Evolutionary conservation across 92 coral and sea anemone species (phyloP).

Genomic region (Zoanthus sansibaricus): DNA sequence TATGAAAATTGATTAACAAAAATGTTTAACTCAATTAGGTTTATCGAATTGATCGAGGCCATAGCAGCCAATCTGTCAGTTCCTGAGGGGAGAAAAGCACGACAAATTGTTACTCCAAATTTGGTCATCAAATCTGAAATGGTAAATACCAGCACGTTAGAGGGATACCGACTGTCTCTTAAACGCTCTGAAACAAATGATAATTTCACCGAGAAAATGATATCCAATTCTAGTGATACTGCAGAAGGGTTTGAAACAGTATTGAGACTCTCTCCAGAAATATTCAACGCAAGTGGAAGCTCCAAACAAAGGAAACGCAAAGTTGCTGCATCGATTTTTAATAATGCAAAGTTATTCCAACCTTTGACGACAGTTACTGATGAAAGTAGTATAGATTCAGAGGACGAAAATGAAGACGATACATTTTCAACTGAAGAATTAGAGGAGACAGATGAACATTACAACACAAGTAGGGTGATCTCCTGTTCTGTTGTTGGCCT

Average conservation of each 20-base stretch:
- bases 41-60: constrained; percentile 64
- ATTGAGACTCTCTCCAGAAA: constrained; percentile 53
- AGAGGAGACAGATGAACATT: neutral
- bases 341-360: constrained; percentile 79
- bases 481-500: constrained; percentile 59
- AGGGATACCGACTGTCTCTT: constrained; percentile 67
- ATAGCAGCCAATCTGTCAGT: constrained; percentile 73
- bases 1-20: too few species aligned
- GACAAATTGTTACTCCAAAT: constrained; percentile 57
- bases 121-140: constrained; percentile 68
- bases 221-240: constrained; percentile 39
- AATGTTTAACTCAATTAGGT: constrained; percentile 34
- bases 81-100: constrained; percentile 44
- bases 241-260: constrained; percentile 60
- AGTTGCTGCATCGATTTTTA: constrained; percentile 72
- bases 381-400: neutral
- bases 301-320: constrained; percentile 12
- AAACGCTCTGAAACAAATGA: constrained; percentile 36
- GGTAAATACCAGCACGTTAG: constrained; percentile 44
- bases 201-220: constrained; percentile 37
- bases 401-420: neutral
- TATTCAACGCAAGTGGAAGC: constrained; percentile 38
- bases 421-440: neutral
- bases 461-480: constrained; percentile 58
- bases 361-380: too few species aligned